Evolutionary conservation across 2,113 vertebrate species (phyloP).

Genomic region (Melanostigma gelatinosum): DNA sequence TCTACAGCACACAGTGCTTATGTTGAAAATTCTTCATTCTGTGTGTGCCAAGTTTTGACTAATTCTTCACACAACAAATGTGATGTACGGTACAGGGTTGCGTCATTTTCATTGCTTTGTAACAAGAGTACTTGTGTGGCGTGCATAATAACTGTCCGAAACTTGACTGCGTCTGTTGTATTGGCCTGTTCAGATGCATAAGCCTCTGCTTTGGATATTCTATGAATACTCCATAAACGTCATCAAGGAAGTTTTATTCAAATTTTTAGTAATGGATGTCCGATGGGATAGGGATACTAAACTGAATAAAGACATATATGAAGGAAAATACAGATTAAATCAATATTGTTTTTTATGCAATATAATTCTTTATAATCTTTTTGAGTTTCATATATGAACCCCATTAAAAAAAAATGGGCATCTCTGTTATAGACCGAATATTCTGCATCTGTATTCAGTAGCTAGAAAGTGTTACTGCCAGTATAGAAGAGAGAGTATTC

Average conservation of each 20-base stretch:
- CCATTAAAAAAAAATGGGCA: background rate
- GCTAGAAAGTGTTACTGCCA: background rate
- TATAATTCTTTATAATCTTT: background rate
- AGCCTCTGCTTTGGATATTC: background rate
- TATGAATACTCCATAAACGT: background rate
- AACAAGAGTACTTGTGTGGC: background rate
- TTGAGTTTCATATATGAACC: background rate
- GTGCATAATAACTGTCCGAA: conserved; percentile 7
- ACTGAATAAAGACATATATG: background rate
- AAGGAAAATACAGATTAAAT: background rate
- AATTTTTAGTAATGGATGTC: background rate
- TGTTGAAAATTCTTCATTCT: conserved; percentile 34
- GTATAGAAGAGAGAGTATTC: background rate
- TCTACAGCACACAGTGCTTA: conserved; percentile 25
- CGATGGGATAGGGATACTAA: background rate
- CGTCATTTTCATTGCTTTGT: conserved; percentile 15
- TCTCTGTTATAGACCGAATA: background rate
- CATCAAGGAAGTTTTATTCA: background rate
- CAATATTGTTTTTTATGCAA: background rate
- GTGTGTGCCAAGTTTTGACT: conserved; percentile 11
- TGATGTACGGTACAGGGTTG: conserved; percentile 5
- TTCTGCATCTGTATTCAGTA: background rate
- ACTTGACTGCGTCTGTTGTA: background rate
- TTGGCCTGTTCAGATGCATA: background rate
- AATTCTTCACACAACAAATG: conserved; percentile 18